Conservation (phyloP, 2,888 invertebrate genomes). For the Euproctis similis region DNA sequence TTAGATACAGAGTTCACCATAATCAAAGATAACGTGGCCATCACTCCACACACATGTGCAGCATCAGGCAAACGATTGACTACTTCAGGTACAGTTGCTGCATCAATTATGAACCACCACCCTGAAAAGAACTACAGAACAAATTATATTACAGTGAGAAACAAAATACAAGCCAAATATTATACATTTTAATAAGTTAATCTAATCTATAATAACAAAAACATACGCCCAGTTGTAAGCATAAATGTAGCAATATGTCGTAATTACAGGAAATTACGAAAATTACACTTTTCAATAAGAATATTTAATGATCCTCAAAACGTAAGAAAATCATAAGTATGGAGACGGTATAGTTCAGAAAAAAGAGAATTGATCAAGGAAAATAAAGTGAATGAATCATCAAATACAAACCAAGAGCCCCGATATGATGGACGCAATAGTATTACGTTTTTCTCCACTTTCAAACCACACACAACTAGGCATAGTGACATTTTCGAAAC, state of each 20-base stretch:
- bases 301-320: too few relatives aligned
- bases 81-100: conserved; percentile 83
- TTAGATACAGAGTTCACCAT: conserved; percentile 99
- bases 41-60: conserved; percentile 94
- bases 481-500: conserved; percentile 84
- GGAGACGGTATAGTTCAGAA: too few relatives aligned
- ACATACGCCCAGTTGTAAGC: too few relatives aligned
- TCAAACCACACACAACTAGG: conserved; percentile 90
- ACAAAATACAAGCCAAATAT: too few relatives aligned
- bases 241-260: too few relatives aligned
- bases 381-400: conserved; percentile 40
- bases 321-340: too few relatives aligned
- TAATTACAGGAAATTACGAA: too few relatives aligned
- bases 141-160: too few relatives aligned
- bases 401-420: conserved; percentile 86
- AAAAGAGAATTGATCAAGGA: too few relatives aligned
- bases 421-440: conserved; percentile 87
- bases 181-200: too few relatives aligned
- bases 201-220: too few relatives aligned
- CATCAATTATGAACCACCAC: conserved; percentile 99
- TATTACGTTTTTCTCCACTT: conserved; percentile 89
- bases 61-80: conserved; percentile 81
- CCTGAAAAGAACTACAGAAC: conserved; percentile 92
- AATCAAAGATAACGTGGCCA: conserved; percentile 94
- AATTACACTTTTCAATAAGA: too few relatives aligned